Base-by-base conservation (phyloP, 1,140 invertebrate genomes). In the Leptoteleia sp. region DNA sequence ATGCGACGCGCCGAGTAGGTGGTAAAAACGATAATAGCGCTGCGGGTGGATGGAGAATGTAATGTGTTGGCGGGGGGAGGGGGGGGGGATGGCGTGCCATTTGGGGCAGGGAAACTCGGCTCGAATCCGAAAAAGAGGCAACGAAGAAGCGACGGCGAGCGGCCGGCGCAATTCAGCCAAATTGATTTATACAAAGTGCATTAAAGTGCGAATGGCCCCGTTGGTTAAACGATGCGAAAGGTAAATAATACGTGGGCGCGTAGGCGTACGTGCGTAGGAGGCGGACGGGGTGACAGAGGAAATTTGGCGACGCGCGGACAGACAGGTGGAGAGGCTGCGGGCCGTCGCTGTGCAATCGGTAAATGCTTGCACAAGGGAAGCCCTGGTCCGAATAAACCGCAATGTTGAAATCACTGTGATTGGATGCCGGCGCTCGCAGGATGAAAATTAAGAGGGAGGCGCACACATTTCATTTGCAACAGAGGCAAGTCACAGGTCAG, bases 151-250 rank as follows among this genome's bases (percentile, higher is more conserved):
- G 40, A 8, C 19, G 2, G 19, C 19, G 6, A 7, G 15, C 7
- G 43, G 40, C 13, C 9, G 40, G 37, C 27, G 12, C 29, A 15
- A 78, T 67, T 54, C 35, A 19, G 6, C 29, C 43, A 62, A 79
- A 82, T 64, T 81, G 78, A 81, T 82, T 81, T 67, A 73, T 73
- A 37, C 62, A 65, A 76, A 72, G 76, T 78, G 64, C 62, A 81
- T 82, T 81, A 80, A 82, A 82, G 79, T 81, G 59, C 68, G 71
- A 61, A 65, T 45, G 68, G 47, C 45, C n/a, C 40, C 61, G 64
- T 80, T 75, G 80, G 70, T 75, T 80, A 70, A 70, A 70, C 65
- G 65, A 59, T 33, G 54, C 65, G 59, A 59, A 70, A 57, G 45
- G 52, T 50, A 70, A 70, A 70, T 55, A 70, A 55, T 40, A 50